Evolutionary conservation across 1,140 invertebrate species (phyloP), one percentile per base, ranked within the genome.

Genomic region (Halesus radiatus): DNA sequence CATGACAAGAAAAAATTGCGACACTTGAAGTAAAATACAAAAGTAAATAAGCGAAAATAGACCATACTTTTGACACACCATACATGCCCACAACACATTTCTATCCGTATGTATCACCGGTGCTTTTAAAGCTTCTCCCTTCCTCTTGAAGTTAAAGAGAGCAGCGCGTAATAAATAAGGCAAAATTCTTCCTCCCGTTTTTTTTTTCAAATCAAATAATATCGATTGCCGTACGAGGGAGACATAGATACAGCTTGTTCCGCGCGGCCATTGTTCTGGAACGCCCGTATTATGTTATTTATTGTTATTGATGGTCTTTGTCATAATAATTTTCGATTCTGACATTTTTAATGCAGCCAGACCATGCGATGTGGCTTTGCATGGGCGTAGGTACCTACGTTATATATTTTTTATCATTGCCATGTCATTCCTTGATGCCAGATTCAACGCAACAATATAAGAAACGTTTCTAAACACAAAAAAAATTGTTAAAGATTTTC

Each of bases 231-330:
- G 16, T 72, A 23, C 54, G 54, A 32, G 26, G 13, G 26, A 18
- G 13, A 20, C 68, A 45, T 45, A 45, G 37, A 45, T 45, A 45
- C 37, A 45, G 18, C 54, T 53, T 56, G 20, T 56, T n/a, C 74
- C 32, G 13, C 62, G 20, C 16, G 22, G 5, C 77, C 73, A 80
- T 80, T 80, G 72, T 80, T 80, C 62, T 75, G 18, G 45, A 45
- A 80, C 78, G 60, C 78, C 45, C 72, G 79, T 68, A 76, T 76
- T 52, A 76, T 80, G 62, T 80, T 68, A 76, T 80, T 80, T 76
- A 76, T 80, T 76, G 60, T 68, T 76, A 70, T 76, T 73, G 60
- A 80, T 76, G 60, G 74, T 62, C 60, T 79, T 74, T 64, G 78
- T 79, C 68, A 79, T 62, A 79, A 80, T 80, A 76, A 76, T 80